Evolutionary conservation across 2,797 vertebrate species (phyloP).

Genomic region (Balearica regulorum): DNA sequence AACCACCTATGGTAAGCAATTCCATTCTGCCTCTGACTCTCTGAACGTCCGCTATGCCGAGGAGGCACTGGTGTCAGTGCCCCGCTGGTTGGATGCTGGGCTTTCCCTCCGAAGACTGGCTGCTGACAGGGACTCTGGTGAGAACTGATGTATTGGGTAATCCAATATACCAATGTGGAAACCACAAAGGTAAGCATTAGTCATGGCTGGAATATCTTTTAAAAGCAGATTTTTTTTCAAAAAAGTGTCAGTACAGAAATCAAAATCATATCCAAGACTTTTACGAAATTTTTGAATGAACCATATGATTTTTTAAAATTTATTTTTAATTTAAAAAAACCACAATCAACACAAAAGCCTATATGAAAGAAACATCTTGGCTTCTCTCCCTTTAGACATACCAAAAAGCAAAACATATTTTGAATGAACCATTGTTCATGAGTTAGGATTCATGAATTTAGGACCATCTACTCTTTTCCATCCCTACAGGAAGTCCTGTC

Average conservation of each 20-base stretch:
- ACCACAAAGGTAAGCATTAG: not conserved
- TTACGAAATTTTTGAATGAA: not conserved
- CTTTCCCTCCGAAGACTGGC: not conserved
- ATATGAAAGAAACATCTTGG: not conserved
- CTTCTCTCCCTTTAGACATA: not conserved
- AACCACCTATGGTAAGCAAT: not conserved
- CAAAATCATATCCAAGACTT: not conserved
- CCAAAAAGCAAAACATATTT: not conserved
- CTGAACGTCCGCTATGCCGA: not conserved
- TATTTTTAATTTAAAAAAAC: fast-evolving
- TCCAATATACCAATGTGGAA: not conserved
- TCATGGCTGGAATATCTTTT: not conserved
- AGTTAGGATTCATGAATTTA: not conserved
- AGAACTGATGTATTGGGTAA: not conserved
- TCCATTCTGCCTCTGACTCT: not conserved
- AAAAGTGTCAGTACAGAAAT: not conserved
- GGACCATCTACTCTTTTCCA: not conserved
- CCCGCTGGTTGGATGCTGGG: not conserved
- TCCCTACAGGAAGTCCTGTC: not conserved
- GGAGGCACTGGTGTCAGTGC: not conserved
- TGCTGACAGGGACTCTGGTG: not conserved
- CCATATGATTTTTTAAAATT: not conserved
- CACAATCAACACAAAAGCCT: not conserved
- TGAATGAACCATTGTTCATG: not conserved
- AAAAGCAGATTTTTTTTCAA: not conserved